Base-by-base conservation (phyloP, 2,113 vertebrate species). In the Merops nubicus region DNA sequence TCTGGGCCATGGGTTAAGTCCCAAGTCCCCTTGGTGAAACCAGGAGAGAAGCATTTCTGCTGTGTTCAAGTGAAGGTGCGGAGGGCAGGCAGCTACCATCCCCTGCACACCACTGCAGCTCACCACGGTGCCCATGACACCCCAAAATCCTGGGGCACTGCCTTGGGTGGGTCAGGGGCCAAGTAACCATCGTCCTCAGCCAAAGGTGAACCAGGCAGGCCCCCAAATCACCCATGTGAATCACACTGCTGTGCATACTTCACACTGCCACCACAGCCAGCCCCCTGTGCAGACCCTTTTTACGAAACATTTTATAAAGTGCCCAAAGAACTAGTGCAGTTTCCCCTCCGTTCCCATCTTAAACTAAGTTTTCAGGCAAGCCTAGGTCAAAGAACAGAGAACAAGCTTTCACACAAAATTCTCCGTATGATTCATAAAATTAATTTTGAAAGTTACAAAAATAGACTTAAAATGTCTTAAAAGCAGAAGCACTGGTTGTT, bases 51-150 rank as follows among this genome's bases (percentile, higher is more conserved):
- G 42, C 10, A 91, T 23, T 15, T 36, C 25, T 57, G 53, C 29
- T 19, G 0, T 6, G 51, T 36, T 25, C 29, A 69, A 40, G 14
- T 1, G 6, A 38, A 85, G 23, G 12, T n/a, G 69, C 12, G 28
- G 6, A 48, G 11, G 25, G 15, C 18, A 45, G 45, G 15, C 13
- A 50, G 26, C 20, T 51, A 40, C 40, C 25, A 15, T 34, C 36
- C 59, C 5, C 1, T 19, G 36, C 1, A 2, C 26, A 40, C 0
- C 0, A 0, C 1, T 29, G 20, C 15, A 25, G 6, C 36, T 65
- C 60, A 19, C 42, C 57, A 65, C 28, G 21, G 17, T 5, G 26
- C 17, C 34, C 15, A 5, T 4, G 34, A 29, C 40, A 43, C 3
- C 31, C 11, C 1, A 1, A 19, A 31, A 67, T 5, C 29, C 47